Conservation (phyloP, 2,113 vertebrate species). For the Solea solea region DNA sequence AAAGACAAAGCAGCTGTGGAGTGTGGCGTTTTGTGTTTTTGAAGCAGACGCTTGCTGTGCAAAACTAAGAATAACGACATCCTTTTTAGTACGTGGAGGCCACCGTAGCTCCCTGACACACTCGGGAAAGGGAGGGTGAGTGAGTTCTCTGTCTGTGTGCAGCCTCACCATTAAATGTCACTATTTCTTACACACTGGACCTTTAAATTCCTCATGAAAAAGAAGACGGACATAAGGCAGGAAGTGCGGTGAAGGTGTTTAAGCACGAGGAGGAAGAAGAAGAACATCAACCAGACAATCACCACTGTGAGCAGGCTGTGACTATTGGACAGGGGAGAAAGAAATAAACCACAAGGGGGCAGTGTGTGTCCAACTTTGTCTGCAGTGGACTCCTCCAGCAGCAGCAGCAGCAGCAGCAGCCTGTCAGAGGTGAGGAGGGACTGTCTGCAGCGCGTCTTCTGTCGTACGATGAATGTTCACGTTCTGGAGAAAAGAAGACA, state of each 20-base stretch:
- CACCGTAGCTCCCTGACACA: too few relatives aligned
- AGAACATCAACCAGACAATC: neutral
- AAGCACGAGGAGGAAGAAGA: constrained; percentile 6
- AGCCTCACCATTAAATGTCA: too few relatives aligned
- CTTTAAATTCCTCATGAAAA: neutral
- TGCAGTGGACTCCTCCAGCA: neutral
- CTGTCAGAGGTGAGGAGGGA: constrained; percentile 86
- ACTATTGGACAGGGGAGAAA: neutral
- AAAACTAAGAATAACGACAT: too few relatives aligned
- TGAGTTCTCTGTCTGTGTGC: too few relatives aligned
- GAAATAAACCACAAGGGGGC: neutral
- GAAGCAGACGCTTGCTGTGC: too few relatives aligned
- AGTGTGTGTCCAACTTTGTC: constrained; percentile 1
- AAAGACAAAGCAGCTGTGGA: too few relatives aligned
- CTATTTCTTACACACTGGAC: too few relatives aligned
- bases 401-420: neutral
- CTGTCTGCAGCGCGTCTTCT: constrained; percentile 88
- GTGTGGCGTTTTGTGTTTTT: too few relatives aligned
- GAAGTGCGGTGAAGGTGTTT: neutral
- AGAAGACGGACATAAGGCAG: too few relatives aligned
- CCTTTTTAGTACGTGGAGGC: too few relatives aligned
- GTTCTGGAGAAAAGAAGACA: constrained; percentile 82
- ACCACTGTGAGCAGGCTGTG: constrained; percentile 8
- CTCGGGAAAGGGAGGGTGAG: too few relatives aligned
- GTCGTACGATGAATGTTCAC: constrained; percentile 86